Conservation (phyloP, 1,140 invertebrate species). For the Pseudachorutes palmiensis region DNA sequence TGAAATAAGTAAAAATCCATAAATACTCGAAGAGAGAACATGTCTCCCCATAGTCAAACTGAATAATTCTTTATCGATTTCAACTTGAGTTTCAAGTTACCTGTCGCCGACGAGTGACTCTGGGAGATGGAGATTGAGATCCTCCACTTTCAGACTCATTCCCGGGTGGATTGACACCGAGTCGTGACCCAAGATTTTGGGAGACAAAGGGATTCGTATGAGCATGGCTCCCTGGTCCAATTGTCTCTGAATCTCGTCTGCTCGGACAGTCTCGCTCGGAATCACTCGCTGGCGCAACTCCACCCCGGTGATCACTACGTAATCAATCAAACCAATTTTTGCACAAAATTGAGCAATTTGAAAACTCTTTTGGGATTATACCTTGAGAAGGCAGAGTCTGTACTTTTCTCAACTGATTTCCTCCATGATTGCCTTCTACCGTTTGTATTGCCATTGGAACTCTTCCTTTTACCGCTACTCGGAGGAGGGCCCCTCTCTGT, state of each 20-base stretch:
- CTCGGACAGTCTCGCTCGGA: slow-evolving; percentile 67
- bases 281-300: slow-evolving; percentile 68
- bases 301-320: slow-evolving; percentile 79
- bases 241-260: slow-evolving; percentile 57
- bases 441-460: slow-evolving; percentile 45
- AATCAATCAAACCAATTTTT: too few species aligned
- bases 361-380: slow-evolving; percentile 41
- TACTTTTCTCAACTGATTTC: slow-evolving; percentile 80
- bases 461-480: slow-evolving; percentile 40
- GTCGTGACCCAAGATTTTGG: slow-evolving; percentile 44
- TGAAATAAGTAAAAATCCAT: too few species aligned
- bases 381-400: slow-evolving; percentile 86
- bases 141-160: slow-evolving; percentile 79
- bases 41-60: background rate
- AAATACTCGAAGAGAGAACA: background rate
- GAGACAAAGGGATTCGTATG: slow-evolving; percentile 29
- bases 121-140: slow-evolving; percentile 73
- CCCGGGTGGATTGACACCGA: slow-evolving; percentile 54
- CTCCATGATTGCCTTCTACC: slow-evolving; percentile 75
- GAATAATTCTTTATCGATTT: background rate
- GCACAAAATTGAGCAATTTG: background rate
- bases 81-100: slow-evolving; percentile 42
- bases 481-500: slow-evolving; percentile 55
- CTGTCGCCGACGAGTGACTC: slow-evolving; percentile 69
- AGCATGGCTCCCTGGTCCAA: slow-evolving; percentile 37